These are phyloP conservation scores for Rhynchopsitta pachyrhyncha DNA, from an alignment of 2,113 vertebrate genomes.

Conservation along the genomic window DNA sequence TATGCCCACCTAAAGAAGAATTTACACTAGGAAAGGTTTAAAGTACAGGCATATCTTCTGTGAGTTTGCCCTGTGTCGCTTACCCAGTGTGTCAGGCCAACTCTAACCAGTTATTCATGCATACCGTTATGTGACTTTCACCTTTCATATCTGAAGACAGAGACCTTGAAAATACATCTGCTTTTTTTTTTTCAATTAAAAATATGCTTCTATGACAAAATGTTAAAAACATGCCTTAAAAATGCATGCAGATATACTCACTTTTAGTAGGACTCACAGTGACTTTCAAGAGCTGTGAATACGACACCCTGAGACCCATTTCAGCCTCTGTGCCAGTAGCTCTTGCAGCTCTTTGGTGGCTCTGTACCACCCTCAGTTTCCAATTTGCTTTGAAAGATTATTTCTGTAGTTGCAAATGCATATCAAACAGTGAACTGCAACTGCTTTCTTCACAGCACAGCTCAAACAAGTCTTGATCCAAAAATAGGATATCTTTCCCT, in stretches of 20 bases:
- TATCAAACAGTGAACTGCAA: not conserved
- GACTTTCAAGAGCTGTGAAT: not conserved
- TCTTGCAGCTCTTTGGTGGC: not conserved
- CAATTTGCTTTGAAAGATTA: not conserved
- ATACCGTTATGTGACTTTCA: fast-evolving
- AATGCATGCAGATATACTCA: not conserved
- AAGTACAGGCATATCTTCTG: not conserved
- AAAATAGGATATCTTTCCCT: not conserved
- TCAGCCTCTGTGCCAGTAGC: not conserved
- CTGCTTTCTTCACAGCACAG: not conserved
- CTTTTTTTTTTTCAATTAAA: not conserved
- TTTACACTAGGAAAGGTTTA: not conserved
- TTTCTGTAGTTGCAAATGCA: not conserved
- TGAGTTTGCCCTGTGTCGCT: not conserved
- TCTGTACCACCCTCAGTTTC: not conserved
- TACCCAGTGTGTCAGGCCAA: not conserved
- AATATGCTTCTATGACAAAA: not conserved
- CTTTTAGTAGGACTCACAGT: not conserved
- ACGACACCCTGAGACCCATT: not conserved
- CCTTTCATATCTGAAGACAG: not conserved
- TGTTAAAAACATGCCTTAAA: not conserved
- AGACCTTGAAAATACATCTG: not conserved
- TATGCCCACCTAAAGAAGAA: not conserved
- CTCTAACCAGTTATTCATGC: not conserved
- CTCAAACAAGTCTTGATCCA: not conserved